Percentiles rank a stretch among this genome's conserved stretches.
These are phyloP conservation scores for Phengaris arion DNA, from an alignment of 2,888 invertebrate species.

Conservation along the genomic window DNA sequence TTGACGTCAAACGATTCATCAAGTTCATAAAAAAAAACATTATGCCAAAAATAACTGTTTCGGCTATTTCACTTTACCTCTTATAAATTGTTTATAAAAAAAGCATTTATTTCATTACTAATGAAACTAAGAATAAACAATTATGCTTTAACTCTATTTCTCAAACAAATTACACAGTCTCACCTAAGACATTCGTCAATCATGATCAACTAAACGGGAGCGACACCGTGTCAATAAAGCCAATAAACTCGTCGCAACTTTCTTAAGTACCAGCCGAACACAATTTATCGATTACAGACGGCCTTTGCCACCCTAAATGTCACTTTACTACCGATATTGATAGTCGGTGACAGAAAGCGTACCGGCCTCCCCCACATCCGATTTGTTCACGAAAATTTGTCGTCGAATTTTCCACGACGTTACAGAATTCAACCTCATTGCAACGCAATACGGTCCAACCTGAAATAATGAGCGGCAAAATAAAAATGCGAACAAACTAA, in stretches of 20 bases:
- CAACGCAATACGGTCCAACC: slow-evolving; percentile 38
- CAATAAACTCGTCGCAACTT: slow-evolving; percentile 68
- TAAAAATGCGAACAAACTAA: slow-evolving; percentile 49
- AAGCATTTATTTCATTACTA: too few relatives aligned
- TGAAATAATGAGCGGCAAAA: slow-evolving; percentile 34
- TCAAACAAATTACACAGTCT: slow-evolving; percentile 21
- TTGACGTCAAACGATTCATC: too few relatives aligned
- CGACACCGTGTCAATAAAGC: slow-evolving; percentile 68
- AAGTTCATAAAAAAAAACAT: too few relatives aligned
- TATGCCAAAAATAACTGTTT: too few relatives aligned
- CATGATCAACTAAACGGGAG: slow-evolving; percentile 46
- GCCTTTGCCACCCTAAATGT: slow-evolving; percentile 72
- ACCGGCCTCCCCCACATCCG: slow-evolving; percentile 59
- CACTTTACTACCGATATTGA: slow-evolving; percentile 73
- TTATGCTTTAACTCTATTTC: not conserved
- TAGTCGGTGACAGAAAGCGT: slow-evolving; percentile 68
- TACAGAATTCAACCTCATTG: slow-evolving; percentile 44
- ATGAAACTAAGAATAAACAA: too few relatives aligned
- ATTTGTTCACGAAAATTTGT: slow-evolving; percentile 41
- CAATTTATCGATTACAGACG: slow-evolving; percentile 72
- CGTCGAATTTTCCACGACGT: slow-evolving; percentile 29
- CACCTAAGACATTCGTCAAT: slow-evolving; percentile 33
- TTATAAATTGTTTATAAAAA: too few relatives aligned
- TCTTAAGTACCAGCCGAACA: slow-evolving; percentile 67
- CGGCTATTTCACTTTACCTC: too few relatives aligned